A percentile compares a stretch with the other conserved stretches of the same genome.
These are phyloP conservation scores for Rhinogobio ventralis DNA, from an alignment of 2,797 vertebrate species.

Conservation along the genomic window DNA sequence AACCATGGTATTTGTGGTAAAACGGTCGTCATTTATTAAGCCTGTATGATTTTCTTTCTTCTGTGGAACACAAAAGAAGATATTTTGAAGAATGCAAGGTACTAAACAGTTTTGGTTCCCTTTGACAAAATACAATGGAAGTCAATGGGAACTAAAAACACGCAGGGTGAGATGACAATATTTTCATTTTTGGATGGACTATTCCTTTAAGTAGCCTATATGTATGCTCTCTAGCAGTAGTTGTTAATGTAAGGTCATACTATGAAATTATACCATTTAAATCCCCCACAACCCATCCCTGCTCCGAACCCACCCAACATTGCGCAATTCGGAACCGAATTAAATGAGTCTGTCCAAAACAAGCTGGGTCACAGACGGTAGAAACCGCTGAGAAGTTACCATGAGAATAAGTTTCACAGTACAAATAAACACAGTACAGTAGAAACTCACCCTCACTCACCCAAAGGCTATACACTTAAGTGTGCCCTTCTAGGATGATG, in stretches of 20 bases:
- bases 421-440: neutral
- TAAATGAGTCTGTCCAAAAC: neutral
- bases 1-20: no score
- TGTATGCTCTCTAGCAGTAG: neutral
- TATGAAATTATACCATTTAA: neutral
- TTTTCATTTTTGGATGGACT: no score
- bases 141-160: neutral
- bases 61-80: neutral
- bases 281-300: neutral
- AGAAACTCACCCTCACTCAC: neutral
- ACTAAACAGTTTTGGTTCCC: no score
- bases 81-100: neutral
- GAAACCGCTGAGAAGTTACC: neutral
- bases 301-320: neutral
- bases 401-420: neutral
- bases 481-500: neutral
- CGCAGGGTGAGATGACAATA: no score
- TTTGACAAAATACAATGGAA: neutral
- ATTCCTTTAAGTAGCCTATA: no score
- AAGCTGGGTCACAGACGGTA: neutral
- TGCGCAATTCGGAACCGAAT: neutral
- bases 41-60: neutral
- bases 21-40: neutral
- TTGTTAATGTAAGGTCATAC: neutral
- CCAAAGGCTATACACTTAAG: neutral